These are phyloP conservation scores for Lithobates sylvaticus DNA, from an alignment of 2,797 vertebrate genomes.

Conservation along the genomic window DNA sequence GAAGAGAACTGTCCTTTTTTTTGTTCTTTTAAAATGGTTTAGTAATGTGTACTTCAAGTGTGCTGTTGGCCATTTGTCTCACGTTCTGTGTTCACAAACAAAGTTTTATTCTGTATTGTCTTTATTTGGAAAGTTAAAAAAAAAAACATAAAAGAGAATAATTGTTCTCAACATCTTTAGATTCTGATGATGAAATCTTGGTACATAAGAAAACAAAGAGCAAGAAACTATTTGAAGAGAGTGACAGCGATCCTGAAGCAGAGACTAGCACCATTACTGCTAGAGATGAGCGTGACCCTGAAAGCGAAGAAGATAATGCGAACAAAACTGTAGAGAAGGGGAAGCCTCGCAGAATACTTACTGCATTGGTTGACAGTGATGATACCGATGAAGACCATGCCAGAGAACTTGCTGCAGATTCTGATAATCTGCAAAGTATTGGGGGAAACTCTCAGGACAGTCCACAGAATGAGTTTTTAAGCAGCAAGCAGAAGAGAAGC, in stretches of 20 bases:
- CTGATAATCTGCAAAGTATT: constrained; percentile 52
- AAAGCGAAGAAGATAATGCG: constrained; percentile 67
- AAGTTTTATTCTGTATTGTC: too few species aligned
- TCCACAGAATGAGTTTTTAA: constrained; percentile 50
- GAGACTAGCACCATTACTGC: constrained; percentile 65
- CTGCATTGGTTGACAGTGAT: constrained; percentile 74
- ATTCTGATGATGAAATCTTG: constrained; percentile 89
- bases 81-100: too few species aligned
- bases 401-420: background rate
- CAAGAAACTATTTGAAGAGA: constrained; percentile 85
- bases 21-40: too few species aligned
- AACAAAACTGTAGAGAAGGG: constrained; percentile 29
- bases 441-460: constrained; percentile 7
- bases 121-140: background rate
- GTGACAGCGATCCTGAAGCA: constrained; percentile 90
- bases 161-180: constrained; percentile 64
- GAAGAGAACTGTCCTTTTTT: too few species aligned
- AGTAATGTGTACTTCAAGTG: too few species aligned
- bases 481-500: constrained; percentile 54
- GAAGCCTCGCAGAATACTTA: constrained; percentile 64
- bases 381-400: constrained; percentile 73
- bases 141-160: background rate
- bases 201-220: constrained; percentile 80
- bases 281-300: constrained; percentile 53
- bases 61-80: too few species aligned